Evolutionary conservation across 1,140 invertebrate genomes (phyloP).

Genomic region (Hetaerina americana): DNA sequence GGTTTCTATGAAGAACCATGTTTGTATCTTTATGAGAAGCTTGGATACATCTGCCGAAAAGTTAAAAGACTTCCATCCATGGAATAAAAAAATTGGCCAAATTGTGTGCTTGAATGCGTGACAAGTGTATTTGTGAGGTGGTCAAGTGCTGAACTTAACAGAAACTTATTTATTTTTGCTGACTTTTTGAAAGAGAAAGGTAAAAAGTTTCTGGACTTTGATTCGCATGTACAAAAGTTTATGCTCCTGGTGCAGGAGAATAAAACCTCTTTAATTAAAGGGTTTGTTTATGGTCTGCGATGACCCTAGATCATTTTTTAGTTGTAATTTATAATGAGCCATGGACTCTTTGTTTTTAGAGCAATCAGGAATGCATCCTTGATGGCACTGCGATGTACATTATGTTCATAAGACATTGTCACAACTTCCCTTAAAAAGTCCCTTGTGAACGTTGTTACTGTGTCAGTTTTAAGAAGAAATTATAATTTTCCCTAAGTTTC

Average conservation of each 20-base stretch:
- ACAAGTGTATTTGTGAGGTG: background rate
- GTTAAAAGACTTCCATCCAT: background rate
- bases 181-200: background rate
- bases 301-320: background rate
- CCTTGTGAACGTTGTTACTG: background rate
- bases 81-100: background rate
- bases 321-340: background rate
- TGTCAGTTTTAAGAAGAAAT: background rate
- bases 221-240: background rate
- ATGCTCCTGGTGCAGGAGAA: background rate
- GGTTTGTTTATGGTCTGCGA: background rate
- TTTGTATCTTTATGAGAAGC: no score
- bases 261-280: background rate
- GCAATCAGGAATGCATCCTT: background rate
- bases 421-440: background rate
- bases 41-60: no score
- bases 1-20: no score
- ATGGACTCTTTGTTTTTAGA: background rate
- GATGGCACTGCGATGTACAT: background rate
- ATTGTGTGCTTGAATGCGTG: background rate
- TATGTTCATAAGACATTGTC: background rate
- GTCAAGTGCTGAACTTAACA: background rate
- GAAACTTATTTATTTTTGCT: constrained; percentile 1
- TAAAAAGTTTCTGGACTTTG: background rate
- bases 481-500: background rate